phyloP scores from a whole-genome alignment of 2,113 vertebrate species.

The Sylvia atricapilla region DNA sequence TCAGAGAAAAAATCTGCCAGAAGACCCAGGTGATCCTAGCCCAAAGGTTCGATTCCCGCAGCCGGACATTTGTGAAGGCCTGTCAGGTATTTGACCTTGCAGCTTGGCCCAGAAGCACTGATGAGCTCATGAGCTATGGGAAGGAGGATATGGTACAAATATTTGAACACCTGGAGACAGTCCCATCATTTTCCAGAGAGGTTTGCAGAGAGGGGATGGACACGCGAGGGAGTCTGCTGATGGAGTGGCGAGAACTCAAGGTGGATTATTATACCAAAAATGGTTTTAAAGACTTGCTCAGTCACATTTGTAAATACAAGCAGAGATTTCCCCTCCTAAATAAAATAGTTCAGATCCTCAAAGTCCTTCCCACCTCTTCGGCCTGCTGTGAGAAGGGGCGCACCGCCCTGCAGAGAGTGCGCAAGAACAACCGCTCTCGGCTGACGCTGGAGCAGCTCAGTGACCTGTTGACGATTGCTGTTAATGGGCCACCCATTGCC shows the following conservation, averaged over 20 bases:
- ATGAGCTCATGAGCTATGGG: slow-evolving; percentile 87
- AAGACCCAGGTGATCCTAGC: slow-evolving; percentile 88
- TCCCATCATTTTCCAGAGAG: slow-evolving; percentile 80
- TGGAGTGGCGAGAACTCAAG: slow-evolving; percentile 94
- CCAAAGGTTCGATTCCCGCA: slow-evolving; percentile 87
- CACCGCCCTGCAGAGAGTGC: slow-evolving; percentile 83
- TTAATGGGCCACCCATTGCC: slow-evolving; percentile 88
- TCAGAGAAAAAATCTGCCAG: slow-evolving; percentile 95
- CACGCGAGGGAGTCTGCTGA: slow-evolving; percentile 78
- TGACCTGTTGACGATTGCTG: slow-evolving; percentile 84
- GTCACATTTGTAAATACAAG: slow-evolving; percentile 89
- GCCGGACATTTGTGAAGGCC: slow-evolving; percentile 85
- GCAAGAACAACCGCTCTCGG: slow-evolving; percentile 87
- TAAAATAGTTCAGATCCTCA: slow-evolving; percentile 85
- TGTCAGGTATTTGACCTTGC: slow-evolving; percentile 90
- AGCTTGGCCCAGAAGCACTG: slow-evolving; percentile 84
- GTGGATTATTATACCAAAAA: slow-evolving; percentile 90
- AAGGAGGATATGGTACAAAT: slow-evolving; percentile 91
- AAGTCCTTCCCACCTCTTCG: slow-evolving; percentile 88
- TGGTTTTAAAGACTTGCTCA: slow-evolving; percentile 88
- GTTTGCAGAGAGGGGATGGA: slow-evolving; percentile 77
- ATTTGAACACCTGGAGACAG: slow-evolving; percentile 84
- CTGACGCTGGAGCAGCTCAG: slow-evolving; percentile 91
- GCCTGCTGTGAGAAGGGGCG: slow-evolving; percentile 91
- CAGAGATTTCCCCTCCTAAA: slow-evolving; percentile 90